Evolutionary conservation across 1,140 invertebrate species (phyloP), one percentile per base, ranked within the genome.

Genomic region (Drosophila murphyi): DNA sequence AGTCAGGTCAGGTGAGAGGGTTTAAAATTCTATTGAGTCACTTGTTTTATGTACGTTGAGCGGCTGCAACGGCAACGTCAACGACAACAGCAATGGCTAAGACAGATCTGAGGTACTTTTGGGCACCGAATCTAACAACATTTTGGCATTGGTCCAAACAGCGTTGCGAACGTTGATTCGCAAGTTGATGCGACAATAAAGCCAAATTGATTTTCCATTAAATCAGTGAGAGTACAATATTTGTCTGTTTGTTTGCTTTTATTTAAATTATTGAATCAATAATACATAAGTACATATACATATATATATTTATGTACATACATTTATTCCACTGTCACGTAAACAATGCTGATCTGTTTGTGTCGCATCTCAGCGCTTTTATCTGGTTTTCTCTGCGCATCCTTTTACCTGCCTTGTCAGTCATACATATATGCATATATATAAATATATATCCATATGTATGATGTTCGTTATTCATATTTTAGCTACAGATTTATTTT

Each of bases 1-100:
- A 37, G 4, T 28, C 10, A 28, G 4, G 28, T 32, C 20, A 32
- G 32, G 32, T 61, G 45, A 55, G 45, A 81, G 78, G 78, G 79
- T 70, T 80, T 72, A 82, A 82, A 82, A 72, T 77, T 82, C 73
- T 78, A 82, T 82, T 81, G 79, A 74, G 76, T 60, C 73, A 71
- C 79, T 81, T 75, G 72, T 81, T 77, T 82, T 60, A 63, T 81
- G 56, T 68, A 50, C 43, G 57, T 59, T 79, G 61, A 65, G 78
- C 60, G 76, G 73, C 77, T 80, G 77, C 78, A 20, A 20, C 20
- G 20, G 1, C 20, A 20, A 20, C 20, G 20, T 1, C 20, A 20
- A 20, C 0, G 20, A 20, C 20, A 20, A 20, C 20, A 20, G 20
- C 20, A 80, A 43, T 43, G 39, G 39, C 39, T n/a, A 43, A 43